phyloP scores from a whole-genome alignment of 2,888 invertebrate genomes.

The Protonemura montana region DNA sequence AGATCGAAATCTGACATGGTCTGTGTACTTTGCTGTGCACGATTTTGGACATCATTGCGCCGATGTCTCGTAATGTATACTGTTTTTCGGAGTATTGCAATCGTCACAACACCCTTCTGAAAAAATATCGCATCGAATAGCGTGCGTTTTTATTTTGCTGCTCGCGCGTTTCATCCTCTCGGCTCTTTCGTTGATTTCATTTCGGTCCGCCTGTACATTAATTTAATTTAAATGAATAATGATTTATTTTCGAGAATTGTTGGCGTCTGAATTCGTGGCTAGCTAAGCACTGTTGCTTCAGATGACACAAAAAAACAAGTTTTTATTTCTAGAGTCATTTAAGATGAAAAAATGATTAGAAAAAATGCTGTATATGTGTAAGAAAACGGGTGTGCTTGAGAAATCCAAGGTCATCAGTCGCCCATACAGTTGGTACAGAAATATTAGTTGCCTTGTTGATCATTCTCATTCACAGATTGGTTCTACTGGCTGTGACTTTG shows the following conservation, averaged over 20 bases:
- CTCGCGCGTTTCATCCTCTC: too few relatives aligned
- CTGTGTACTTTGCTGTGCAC: too few relatives aligned
- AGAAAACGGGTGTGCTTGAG: constrained; percentile 29
- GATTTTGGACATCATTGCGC: too few relatives aligned
- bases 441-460: neutral
- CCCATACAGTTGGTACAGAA: neutral
- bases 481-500: neutral
- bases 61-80: too few relatives aligned
- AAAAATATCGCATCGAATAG: too few relatives aligned
- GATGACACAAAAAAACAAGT: constrained; percentile 38
- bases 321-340: constrained; percentile 30
- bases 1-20: too few relatives aligned
- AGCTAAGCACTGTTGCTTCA: neutral
- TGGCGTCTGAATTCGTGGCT: neutral
- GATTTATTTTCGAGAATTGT: neutral
- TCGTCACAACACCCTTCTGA: too few relatives aligned
- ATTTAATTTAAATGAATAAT: too few relatives aligned
- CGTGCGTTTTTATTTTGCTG: too few relatives aligned
- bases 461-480: constrained; percentile 28
- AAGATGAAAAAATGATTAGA: neutral
- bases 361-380: neutral
- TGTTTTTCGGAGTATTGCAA: too few relatives aligned
- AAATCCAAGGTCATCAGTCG: constrained; percentile 24
- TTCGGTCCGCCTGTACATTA: constrained; percentile 32
- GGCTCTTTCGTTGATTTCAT: neutral